Percentiles rank a stretch among this genome's conserved stretches.
Evolutionary conservation across 2,888 invertebrate species (phyloP).

Genomic region (Clanis bilineata): DNA sequence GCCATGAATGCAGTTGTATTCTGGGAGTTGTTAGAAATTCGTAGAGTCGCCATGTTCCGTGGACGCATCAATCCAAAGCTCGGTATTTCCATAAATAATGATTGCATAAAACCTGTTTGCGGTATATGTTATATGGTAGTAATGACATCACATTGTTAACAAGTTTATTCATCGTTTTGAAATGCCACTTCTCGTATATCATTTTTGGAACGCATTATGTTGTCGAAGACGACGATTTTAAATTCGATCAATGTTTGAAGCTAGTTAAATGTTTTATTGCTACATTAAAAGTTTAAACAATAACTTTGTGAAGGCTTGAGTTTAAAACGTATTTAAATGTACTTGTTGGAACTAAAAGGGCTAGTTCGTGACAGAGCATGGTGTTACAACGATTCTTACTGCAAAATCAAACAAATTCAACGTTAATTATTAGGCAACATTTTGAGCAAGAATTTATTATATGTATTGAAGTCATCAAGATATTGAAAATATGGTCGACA

Average conservation of each 20-base stretch:
- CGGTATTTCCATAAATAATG: not conserved
- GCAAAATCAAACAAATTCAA: not conserved
- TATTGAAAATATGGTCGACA: too few species aligned
- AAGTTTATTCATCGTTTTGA: not conserved
- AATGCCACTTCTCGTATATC: not conserved
- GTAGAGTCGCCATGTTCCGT: constrained; percentile 18
- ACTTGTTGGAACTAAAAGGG: not conserved
- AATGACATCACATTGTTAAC: constrained; percentile 9
- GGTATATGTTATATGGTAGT: constrained; percentile 1
- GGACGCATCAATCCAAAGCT: not conserved
- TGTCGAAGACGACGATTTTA: not conserved
- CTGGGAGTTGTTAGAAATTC: constrained; percentile 46
- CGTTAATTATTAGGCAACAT: not conserved
- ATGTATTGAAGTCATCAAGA: too few species aligned
- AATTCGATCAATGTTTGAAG: not conserved
- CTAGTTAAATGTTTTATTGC: not conserved
- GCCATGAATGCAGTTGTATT: constrained; percentile 39
- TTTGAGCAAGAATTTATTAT: not conserved
- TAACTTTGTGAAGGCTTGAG: not conserved
- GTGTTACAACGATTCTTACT: not conserved
- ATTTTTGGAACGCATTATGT: not conserved
- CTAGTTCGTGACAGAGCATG: constrained; percentile 1
- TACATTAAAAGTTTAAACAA: not conserved
- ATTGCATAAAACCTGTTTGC: not conserved
- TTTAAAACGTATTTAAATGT: not conserved